phyloP scores from a whole-genome alignment of 1,140 invertebrate species.

The Portunus trituberculatus region DNA sequence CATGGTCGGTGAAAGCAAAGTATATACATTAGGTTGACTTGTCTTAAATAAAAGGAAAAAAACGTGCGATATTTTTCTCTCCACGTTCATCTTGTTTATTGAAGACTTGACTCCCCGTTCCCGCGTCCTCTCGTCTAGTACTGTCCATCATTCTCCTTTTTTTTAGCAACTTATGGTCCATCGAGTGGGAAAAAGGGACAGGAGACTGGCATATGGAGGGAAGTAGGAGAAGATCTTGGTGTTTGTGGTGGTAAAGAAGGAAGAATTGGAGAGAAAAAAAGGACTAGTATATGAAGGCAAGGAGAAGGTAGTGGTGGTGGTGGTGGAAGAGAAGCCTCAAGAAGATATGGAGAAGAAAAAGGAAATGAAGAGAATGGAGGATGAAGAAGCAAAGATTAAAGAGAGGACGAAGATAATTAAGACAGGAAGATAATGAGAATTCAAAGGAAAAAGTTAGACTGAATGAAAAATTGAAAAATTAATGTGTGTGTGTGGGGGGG shows the following conservation, averaged over 20 bases:
- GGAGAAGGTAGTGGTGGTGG: background rate
- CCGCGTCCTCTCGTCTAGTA: background rate
- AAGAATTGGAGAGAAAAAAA: no score
- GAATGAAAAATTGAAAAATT: background rate
- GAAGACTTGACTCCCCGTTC: background rate
- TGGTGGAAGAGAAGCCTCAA: background rate
- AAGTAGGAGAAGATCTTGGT: no score
- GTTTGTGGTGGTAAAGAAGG: background rate
- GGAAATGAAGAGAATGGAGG: background rate
- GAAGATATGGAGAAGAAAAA: background rate
- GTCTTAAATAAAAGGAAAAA: no score
- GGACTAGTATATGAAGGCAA: no score
- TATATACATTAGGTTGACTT: no score
- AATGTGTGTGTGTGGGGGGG: background rate
- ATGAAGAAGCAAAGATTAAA: background rate
- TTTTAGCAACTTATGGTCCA: slow-evolving; percentile 1
- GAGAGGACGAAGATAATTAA: background rate
- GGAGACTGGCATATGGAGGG: background rate
- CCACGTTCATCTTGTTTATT: background rate
- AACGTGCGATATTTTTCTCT: background rate
- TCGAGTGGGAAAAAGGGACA: background rate
- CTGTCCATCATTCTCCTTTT: background rate
- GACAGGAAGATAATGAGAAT: background rate
- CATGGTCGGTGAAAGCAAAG: no score
- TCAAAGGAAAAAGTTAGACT: background rate